These are phyloP conservation scores for Poeciliopsis presidionis DNA, from an alignment of 2,797 vertebrate species.

Conservation along the genomic window DNA sequence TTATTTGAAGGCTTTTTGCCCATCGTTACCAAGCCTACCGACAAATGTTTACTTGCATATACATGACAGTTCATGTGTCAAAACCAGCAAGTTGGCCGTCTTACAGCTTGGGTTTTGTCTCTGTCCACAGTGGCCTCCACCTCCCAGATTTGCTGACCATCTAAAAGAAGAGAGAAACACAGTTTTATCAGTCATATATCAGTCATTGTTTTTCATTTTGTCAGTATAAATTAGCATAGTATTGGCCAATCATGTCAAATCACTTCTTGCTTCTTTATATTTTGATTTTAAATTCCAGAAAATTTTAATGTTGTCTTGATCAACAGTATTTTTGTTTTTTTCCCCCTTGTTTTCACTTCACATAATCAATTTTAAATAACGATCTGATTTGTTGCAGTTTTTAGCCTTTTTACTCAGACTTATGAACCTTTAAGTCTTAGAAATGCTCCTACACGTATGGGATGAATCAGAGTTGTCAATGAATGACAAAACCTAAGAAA, in stretches of 20 bases:
- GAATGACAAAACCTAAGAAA: neutral
- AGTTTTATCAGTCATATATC: neutral
- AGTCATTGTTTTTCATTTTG: neutral
- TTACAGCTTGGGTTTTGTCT: constrained; percentile 94
- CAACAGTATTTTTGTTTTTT: neutral
- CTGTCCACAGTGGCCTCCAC: constrained; percentile 93
- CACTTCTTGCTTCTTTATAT: neutral
- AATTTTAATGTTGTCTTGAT: neutral
- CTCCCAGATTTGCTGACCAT: constrained; percentile 95
- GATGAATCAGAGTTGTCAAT: neutral
- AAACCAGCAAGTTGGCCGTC: constrained; percentile 56
- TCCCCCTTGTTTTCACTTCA: neutral
- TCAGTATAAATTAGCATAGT: neutral
- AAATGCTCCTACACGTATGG: neutral
- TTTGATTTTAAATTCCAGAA: neutral
- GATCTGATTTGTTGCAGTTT: neutral
- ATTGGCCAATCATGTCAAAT: neutral
- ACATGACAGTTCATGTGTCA: neutral
- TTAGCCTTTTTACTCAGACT: neutral
- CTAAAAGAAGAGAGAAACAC: constrained; percentile 68
- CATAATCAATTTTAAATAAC: neutral
- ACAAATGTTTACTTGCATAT: neutral
- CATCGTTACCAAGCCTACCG: neutral
- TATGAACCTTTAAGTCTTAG: neutral
- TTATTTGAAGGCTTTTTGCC: neutral